Conservation (phyloP, 2,113 vertebrate species). For the Aldabrachelys gigantea region DNA sequence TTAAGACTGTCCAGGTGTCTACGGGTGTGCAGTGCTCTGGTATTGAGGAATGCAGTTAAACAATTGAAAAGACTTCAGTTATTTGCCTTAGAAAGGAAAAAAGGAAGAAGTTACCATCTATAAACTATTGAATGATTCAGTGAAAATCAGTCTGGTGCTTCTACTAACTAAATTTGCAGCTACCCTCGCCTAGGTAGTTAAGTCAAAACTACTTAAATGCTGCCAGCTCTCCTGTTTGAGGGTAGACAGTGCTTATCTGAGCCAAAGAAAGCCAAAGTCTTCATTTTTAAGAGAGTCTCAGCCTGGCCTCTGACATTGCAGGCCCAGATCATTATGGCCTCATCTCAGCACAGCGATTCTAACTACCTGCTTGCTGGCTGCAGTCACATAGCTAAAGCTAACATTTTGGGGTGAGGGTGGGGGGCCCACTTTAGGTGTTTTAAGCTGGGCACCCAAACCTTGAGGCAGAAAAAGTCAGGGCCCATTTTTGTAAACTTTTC, state of each 20-base stretch:
- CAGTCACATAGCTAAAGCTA: neutral
- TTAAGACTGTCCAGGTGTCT: fast-evolving
- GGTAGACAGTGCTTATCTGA: neutral
- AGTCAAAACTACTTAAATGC: neutral
- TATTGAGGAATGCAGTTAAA: neutral
- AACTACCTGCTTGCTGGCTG: neutral
- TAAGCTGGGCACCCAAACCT: neutral
- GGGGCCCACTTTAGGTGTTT: neutral
- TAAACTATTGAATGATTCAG: neutral
- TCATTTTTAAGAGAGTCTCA: neutral
- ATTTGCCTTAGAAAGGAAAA: neutral
- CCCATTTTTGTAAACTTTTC: neutral
- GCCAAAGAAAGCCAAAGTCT: neutral
- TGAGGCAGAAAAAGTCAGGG: neutral
- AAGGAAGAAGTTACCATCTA: neutral
- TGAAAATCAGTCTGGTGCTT: neutral
- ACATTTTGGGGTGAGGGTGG: fast-evolving
- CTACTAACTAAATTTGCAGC: neutral
- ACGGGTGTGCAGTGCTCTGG: fast-evolving
- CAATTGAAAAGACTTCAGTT: neutral
- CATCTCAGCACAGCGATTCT: neutral
- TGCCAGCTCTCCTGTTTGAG: neutral
- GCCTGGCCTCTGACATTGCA: no score
- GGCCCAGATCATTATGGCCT: neutral
- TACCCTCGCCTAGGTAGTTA: neutral